Evolutionary conservation across 1,140 invertebrate species (phyloP).

Genomic region (Trachymyrmex septentrionalis): DNA sequence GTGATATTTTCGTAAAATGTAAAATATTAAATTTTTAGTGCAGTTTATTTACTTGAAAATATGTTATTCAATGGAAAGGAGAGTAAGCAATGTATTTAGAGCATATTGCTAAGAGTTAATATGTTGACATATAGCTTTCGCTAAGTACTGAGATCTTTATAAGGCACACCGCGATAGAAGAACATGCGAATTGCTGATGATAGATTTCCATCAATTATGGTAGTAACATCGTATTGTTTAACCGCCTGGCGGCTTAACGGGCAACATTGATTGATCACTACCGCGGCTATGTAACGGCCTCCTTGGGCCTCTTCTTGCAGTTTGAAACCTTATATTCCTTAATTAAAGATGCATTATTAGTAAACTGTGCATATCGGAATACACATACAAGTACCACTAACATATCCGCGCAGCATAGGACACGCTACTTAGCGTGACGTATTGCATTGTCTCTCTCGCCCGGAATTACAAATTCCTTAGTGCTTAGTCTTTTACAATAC

Average conservation of each 20-base stretch:
- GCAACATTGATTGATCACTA: constrained; percentile 86
- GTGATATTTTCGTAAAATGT: neutral
- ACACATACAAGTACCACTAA: constrained; percentile 38
- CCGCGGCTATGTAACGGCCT: constrained; percentile 75
- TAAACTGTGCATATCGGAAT: constrained; percentile 13
- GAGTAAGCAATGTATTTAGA: neutral
- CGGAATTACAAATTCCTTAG: constrained; percentile 57
- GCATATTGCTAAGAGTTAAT: neutral
- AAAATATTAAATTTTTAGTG: neutral
- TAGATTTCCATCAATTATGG: constrained; percentile 87
- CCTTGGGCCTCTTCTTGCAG: constrained; percentile 72
- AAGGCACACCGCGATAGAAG: constrained; percentile 30
- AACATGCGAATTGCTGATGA: constrained; percentile 83
- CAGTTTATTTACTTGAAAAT: neutral
- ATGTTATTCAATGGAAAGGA: neutral
- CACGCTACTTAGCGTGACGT: constrained; percentile 24
- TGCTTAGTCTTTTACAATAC: constrained; percentile 20
- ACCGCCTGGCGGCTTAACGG: constrained; percentile 83
- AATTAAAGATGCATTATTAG: constrained; percentile 32
- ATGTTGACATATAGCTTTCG: neutral
- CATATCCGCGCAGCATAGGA: constrained; percentile 15
- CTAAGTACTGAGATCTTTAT: constrained; percentile 4
- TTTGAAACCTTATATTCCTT: constrained; percentile 61
- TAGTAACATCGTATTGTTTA: constrained; percentile 87
- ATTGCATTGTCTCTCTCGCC: constrained; percentile 24